phyloP scores from a whole-genome alignment of 2,888 invertebrate species.

The Pyrrhia umbra region DNA sequence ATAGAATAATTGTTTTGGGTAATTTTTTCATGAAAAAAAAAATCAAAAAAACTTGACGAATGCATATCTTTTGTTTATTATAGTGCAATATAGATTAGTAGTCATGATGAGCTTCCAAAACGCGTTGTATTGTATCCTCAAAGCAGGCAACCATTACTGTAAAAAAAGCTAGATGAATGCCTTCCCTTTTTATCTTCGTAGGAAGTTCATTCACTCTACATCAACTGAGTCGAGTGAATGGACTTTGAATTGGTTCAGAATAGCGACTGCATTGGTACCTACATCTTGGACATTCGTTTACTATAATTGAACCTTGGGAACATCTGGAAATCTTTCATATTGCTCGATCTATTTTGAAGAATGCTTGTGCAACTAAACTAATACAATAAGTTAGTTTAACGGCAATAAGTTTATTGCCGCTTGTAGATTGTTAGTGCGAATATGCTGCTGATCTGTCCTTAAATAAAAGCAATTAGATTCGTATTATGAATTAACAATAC shows the following conservation, averaged over 20 bases:
- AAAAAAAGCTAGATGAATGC: neutral
- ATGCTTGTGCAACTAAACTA: neutral
- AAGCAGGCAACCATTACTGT: neutral
- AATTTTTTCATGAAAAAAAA: too few species aligned
- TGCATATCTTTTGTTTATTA: too few species aligned
- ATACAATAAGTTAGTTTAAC: too few species aligned
- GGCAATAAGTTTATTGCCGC: too few species aligned
- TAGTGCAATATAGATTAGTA: too few species aligned
- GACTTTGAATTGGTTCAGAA: conserved; percentile 25
- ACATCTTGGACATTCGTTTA: conserved; percentile 22
- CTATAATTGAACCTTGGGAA: conserved; percentile 36
- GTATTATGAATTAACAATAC: neutral
- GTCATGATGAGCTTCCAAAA: too few species aligned
- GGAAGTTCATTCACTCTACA: conserved; percentile 20
- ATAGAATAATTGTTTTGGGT: too few species aligned
- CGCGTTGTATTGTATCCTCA: too few species aligned
- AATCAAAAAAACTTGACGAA: too few species aligned
- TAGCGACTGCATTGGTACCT: conserved; percentile 17
- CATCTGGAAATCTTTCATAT: conserved; percentile 14
- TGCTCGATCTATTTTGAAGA: conserved; percentile 16
- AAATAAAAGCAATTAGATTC: too few species aligned
- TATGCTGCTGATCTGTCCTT: too few species aligned
- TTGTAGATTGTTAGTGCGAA: too few species aligned
- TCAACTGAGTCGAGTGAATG: conserved; percentile 13
- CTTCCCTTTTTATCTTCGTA: neutral